phyloP scores from a whole-genome alignment of 1,140 invertebrate genomes.

The Gryllus bimaculatus region DNA sequence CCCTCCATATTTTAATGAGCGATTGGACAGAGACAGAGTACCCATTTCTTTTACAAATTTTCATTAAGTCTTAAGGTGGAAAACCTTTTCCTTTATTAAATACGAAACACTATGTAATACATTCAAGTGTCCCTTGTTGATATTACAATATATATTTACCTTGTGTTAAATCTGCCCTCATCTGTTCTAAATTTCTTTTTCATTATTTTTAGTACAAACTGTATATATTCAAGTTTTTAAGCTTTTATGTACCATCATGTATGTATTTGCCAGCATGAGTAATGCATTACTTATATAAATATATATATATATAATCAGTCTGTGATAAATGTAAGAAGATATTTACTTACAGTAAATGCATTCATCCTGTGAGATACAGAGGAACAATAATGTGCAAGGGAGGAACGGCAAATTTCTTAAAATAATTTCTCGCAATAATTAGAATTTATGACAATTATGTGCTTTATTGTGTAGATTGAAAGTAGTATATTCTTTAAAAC shows the following conservation, averaged over 20 bases:
- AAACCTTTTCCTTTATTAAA: too few relatives aligned
- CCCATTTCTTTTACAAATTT: too few relatives aligned
- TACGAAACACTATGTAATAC: too few relatives aligned
- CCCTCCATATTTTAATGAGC: too few relatives aligned
- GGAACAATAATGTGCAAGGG: background rate
- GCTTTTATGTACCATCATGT: background rate
- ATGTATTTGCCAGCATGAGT: background rate
- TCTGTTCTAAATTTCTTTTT: too few relatives aligned
- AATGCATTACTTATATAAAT: constrained; percentile 1
- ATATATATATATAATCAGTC: background rate
- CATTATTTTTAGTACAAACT: background rate
- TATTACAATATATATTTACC: too few relatives aligned
- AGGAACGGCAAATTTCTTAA: background rate
- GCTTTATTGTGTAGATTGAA: background rate
- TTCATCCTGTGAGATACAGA: background rate
- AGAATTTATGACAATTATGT: background rate
- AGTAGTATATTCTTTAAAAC: too few relatives aligned
- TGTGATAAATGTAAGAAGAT: constrained; percentile 1
- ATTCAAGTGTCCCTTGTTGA: too few relatives aligned
- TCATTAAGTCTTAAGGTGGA: too few relatives aligned
- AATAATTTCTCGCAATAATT: background rate
- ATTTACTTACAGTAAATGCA: constrained; percentile 1
- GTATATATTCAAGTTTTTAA: background rate
- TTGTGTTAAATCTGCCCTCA: too few relatives aligned
- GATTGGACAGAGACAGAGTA: too few relatives aligned